Evolutionary conservation across 2,888 invertebrate species (phyloP), one percentile per base, ranked within the genome.

Genomic region (Callosobruchus maculatus): DNA sequence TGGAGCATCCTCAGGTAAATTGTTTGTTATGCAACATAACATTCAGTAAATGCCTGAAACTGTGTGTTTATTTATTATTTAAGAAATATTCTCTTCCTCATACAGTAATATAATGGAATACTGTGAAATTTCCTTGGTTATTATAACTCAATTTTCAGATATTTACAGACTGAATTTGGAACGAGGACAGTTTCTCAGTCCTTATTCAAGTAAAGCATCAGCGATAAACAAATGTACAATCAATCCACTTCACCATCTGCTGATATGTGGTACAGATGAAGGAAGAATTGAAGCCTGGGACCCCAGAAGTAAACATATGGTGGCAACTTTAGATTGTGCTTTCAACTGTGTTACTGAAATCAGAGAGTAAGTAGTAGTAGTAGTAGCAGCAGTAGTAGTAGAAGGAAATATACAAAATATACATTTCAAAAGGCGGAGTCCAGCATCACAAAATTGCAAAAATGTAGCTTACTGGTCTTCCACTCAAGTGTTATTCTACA

Each of bases 281-380:
- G 99, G 99, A 0, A 93, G 92, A 81, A 92, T 99, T 0, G 98
- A 99, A 86, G 97, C 97, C 2, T 99, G 97, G 97, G 99, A 99
- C 88, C 97, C 97, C 13, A 89, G 99, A 75, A 90, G 90, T 2
- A 92, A 94, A 81, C 90, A 90, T 31, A 90, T 93, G 84, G 96
- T 94, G 78, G 95, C 94, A 7, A 89, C 91, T 21, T 87, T 99
- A 22, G 98, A 99, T 87, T 96, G 95, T 85, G 97, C 95, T 4
- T 87, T 92, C 71, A 88, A 89, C 82, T 90, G 90, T 78, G 85
- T 91, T 22, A 87, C 89, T 71, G 89, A 90, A 80, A 89, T 90
- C 80, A 87, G 89, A 75, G 87, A 88, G 90, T 90, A 87, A 87
- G 88, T 85, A 77, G 18, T 30, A n/a, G n/a, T n/a, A n/a, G n/a